phyloP scores from a whole-genome alignment of 2,113 vertebrate species.

The Carassius gibelio region DNA sequence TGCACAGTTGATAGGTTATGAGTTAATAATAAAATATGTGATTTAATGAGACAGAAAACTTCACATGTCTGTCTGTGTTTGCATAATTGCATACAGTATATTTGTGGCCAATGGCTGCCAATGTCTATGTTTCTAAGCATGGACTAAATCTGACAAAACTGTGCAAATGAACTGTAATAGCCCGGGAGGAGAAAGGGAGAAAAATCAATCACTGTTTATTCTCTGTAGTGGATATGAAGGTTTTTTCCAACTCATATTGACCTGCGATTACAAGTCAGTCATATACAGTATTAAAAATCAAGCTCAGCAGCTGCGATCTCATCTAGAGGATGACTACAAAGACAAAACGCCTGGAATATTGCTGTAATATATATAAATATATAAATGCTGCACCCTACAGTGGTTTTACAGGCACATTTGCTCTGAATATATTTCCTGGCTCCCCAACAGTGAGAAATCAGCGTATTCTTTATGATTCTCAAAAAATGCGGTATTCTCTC shows the following conservation, averaged over 20 bases:
- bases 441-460: neutral
- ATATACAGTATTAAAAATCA: conserved; percentile 12
- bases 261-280: neutral
- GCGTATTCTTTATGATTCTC: neutral
- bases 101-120: neutral
- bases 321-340: neutral
- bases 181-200: conserved; percentile 22
- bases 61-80: neutral
- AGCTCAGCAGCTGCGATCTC: too few relatives aligned
- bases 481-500: neutral
- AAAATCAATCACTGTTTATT: conserved; percentile 61
- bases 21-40: neutral
- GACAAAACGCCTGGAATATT: neutral
- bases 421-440: conserved; percentile 13
- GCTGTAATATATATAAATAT: neutral
- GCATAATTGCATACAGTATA: neutral
- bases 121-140: neutral
- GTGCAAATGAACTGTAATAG: conserved; percentile 58
- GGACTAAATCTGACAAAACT: neutral
- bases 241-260: conserved; percentile 47
- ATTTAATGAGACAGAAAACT: neutral
- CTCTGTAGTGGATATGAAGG: conserved; percentile 44
- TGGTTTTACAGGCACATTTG: neutral
- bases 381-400: neutral
- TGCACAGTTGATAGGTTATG: neutral